Evolutionary conservation across 2,113 vertebrate species (phyloP), one percentile per base, ranked within the genome.

Genomic region (Hepsetus odoe): DNA sequence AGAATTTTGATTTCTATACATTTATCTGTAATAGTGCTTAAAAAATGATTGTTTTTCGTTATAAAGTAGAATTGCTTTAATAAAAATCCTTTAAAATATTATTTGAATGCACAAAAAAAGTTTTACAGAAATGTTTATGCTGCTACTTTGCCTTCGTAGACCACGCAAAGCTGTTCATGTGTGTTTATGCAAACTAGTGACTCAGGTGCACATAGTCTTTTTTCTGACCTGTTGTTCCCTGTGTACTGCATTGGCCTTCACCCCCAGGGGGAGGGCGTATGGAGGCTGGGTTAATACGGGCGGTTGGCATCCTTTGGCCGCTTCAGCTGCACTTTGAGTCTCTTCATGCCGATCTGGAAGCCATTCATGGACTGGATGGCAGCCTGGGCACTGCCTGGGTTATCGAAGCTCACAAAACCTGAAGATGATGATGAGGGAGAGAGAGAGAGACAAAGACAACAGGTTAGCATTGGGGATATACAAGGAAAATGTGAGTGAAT

Each of bases 331-430:
- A 99, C 97, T 90, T 99, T 99, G 90, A 99, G 97, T 92, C 97
- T 96, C 91, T 99, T 99, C 96, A 98, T 99, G 92, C 97, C 97
- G 89, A 99, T 98, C 93, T 99, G 97, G 90, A 99, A 98, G 89
- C 97, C 97, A 82, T 99, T 99, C 97, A 98, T 99, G 87, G 97
- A 97, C 89, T 99, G 97, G 92, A 99, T 98, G 92, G 97, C 97
- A 87, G 97, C 97, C 89, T 99, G 97, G 81, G 97, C 97, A 87
- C 97, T 98, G 92, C 96, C 96, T 73, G 97, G 97, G 95, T 99
- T 99, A 93, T 99, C 97, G 87, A 98, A 99, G 91, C 97, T 99
- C 92, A 98, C 97, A 91, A 98, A 98, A 89, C 97, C 97, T 99
- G 94, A 72, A 76, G 71, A 83, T 68, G n/a, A 55, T 16, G 24